phyloP scores from a whole-genome alignment of 1,140 invertebrate genomes.

The Orussus abietinus region DNA sequence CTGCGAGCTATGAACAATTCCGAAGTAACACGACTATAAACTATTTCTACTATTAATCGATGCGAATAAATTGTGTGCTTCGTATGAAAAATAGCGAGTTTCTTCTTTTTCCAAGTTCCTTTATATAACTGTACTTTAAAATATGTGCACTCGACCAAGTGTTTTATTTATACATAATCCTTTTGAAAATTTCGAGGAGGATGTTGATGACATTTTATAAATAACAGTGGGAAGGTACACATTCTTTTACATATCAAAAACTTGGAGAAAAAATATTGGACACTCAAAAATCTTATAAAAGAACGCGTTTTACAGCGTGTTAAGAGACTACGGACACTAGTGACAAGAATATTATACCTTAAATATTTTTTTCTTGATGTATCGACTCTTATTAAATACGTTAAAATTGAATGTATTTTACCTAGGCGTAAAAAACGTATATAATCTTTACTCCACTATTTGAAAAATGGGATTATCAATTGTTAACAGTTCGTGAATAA shows the following conservation, averaged over 20 bases:
- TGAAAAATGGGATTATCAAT: no score
- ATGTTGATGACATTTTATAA: slow-evolving; percentile 9
- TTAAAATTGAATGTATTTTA: no score
- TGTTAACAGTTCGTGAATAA: no score
- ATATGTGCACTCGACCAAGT: no score
- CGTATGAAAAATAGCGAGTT: slow-evolving; percentile 2
- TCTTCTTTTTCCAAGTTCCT: not conserved
- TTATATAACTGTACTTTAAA: not conserved
- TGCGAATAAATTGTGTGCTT: slow-evolving; percentile 15
- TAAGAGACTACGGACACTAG: no score
- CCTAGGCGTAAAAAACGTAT: no score
- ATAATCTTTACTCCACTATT: no score
- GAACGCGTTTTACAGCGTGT: no score
- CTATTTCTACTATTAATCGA: slow-evolving; percentile 10
- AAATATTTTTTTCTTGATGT: no score
- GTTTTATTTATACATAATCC: not conserved
- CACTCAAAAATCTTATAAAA: no score
- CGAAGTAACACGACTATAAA: slow-evolving; percentile 51
- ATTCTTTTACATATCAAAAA: not conserved
- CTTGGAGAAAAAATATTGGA: no score
- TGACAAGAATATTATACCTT: not conserved
- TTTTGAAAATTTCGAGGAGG: not conserved
- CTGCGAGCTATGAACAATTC: slow-evolving; percentile 43
- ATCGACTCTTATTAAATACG: no score
- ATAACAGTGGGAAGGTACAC: slow-evolving; percentile 12